These are phyloP conservation scores for Leuciscus idus DNA, from an alignment of 2,113 vertebrate species.

Conservation along the genomic window DNA sequence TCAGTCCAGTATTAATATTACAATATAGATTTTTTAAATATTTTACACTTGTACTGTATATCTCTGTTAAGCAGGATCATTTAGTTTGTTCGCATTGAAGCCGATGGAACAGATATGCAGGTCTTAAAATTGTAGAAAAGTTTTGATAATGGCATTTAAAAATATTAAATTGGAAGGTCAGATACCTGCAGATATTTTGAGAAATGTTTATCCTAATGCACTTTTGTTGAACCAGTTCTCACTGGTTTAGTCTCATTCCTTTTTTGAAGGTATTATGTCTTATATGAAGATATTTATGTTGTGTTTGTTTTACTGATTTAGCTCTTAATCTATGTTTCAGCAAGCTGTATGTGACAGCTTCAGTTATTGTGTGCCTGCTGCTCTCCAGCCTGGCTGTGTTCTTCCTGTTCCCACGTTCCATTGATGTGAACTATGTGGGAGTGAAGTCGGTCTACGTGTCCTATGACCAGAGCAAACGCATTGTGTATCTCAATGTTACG, in stretches of 20 bases:
- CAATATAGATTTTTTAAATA: too few relatives aligned
- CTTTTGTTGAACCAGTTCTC: neutral
- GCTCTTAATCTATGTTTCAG: constrained; percentile 65
- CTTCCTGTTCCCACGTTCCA: constrained; percentile 95
- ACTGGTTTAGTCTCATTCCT: neutral
- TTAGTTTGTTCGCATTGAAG: too few relatives aligned
- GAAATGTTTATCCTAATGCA: neutral
- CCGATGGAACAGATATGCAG: too few relatives aligned
- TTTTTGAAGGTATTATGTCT: neutral
- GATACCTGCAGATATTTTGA: too few relatives aligned
- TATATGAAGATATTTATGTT: neutral
- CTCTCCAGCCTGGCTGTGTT: constrained; percentile 93
- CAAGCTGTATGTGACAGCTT: constrained; percentile 94
- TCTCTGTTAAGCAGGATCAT: too few relatives aligned
- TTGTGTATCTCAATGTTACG: constrained; percentile 94
- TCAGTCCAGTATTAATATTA: too few relatives aligned
- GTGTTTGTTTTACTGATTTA: neutral
- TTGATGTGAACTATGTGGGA: constrained; percentile 91
- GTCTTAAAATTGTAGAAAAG: too few relatives aligned
- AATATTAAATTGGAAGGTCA: too few relatives aligned
- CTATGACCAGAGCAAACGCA: constrained; percentile 81
- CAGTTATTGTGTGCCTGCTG: constrained; percentile 89
- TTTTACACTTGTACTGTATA: too few relatives aligned
- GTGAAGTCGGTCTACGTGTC: constrained; percentile 92
- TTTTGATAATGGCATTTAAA: too few relatives aligned